Evolutionary conservation across 2,797 vertebrate species (phyloP).

Genomic region (Saxicola maurus): DNA sequence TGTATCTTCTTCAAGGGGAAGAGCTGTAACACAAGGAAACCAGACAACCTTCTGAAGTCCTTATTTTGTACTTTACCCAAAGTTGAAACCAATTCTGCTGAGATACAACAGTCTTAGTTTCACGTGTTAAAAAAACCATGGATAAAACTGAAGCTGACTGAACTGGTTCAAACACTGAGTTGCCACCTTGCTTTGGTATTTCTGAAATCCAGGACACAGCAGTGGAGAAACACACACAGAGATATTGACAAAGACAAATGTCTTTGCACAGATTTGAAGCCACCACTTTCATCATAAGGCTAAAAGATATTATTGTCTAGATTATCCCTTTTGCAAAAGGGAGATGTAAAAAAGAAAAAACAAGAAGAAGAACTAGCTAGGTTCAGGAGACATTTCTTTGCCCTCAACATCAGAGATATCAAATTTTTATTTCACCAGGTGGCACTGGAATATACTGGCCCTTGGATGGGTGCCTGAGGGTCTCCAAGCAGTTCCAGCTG

Average conservation of each 20-base stretch:
- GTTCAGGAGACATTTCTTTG: not conserved
- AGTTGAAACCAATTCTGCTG: not conserved
- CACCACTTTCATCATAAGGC: not conserved
- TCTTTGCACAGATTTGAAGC: not conserved
- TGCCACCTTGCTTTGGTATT: not conserved
- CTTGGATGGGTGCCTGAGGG: not conserved
- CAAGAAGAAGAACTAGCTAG: not conserved
- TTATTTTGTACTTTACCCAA: not conserved
- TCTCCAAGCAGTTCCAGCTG: not conserved
- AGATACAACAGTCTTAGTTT: not conserved
- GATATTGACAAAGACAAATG: not conserved
- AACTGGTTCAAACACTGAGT: not conserved
- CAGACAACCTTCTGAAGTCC: not conserved
- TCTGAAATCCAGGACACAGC: not conserved
- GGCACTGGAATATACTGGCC: not conserved
- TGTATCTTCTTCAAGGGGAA: not conserved
- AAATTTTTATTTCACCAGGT: not conserved
- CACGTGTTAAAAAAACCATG: not conserved
- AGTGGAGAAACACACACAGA: not conserved
- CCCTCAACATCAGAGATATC: not conserved
- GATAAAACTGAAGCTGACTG: not conserved
- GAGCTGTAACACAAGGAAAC: not conserved
- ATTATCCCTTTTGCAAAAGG: not conserved
- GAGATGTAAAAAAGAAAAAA: not conserved
- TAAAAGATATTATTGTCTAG: not conserved